Conservation (phyloP, 1,140 invertebrate genomes). For the Brachionus manjavacas region DNA sequence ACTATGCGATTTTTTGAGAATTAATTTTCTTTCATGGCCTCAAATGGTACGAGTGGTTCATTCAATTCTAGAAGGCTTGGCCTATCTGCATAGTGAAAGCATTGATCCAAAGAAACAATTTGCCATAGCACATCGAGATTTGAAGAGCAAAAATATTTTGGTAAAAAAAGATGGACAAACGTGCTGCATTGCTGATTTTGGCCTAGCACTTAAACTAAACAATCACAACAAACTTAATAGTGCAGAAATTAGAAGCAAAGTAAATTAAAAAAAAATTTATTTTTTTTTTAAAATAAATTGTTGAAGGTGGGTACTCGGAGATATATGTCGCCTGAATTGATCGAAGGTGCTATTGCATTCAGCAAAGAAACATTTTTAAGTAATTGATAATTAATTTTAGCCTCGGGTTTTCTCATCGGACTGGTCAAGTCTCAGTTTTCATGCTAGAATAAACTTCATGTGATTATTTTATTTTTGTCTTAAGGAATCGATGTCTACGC, state of each 20-base stretch:
- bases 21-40: slow-evolving; percentile 71
- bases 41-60: slow-evolving; percentile 84
- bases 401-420: neutral
- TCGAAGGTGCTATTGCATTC: slow-evolving; percentile 55
- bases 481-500: slow-evolving; percentile 85
- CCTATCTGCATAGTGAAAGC: slow-evolving; percentile 63
- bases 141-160: slow-evolving; percentile 92
- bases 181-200: slow-evolving; percentile 91
- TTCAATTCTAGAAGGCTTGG: slow-evolving; percentile 67
- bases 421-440: neutral
- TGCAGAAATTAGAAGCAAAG: slow-evolving; percentile 38
- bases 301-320: slow-evolving; percentile 64
- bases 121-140: slow-evolving; percentile 87
- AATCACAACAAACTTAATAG: slow-evolving; percentile 18
- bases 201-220: slow-evolving; percentile 51
- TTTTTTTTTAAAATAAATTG: neutral
- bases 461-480: neutral
- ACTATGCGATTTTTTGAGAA: slow-evolving; percentile 78
- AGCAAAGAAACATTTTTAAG: slow-evolving; percentile 41
- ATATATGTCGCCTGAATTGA: slow-evolving; percentile 87
- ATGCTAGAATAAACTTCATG: neutral
- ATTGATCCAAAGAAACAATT: slow-evolving; percentile 67
- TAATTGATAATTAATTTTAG: neutral
- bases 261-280: neutral
- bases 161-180: slow-evolving; percentile 73